phyloP scores from a whole-genome alignment of 2,113 vertebrate species.

The Pyrgilauda ruficollis region DNA sequence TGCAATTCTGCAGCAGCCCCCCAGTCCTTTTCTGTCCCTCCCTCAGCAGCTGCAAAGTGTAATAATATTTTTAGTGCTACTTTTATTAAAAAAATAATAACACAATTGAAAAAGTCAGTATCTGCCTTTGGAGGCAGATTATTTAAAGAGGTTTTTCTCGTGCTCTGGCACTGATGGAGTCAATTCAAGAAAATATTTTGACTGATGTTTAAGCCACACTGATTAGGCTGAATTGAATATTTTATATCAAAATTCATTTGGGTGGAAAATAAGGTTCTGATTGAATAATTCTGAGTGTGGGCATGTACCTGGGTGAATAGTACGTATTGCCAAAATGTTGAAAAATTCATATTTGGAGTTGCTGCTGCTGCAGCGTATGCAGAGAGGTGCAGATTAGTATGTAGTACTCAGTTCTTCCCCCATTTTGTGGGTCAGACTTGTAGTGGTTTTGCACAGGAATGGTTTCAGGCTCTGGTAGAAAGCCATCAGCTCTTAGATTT shows the following conservation, averaged over 20 bases:
- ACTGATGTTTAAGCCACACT: not conserved
- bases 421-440: not conserved
- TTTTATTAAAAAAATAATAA: not conserved
- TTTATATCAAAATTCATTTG: slow-evolving; percentile 1
- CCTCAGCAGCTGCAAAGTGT: not conserved
- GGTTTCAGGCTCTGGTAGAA: not conserved
- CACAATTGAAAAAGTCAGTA: slow-evolving; percentile 5
- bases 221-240: not conserved
- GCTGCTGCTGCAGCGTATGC: not conserved
- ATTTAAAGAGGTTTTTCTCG: not conserved
- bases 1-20: not conserved
- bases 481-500: not conserved
- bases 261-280: slow-evolving; percentile 14
- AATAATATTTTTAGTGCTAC: not conserved
- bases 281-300: not conserved
- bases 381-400: not conserved
- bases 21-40: not conserved
- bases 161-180: not conserved
- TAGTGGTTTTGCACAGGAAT: not conserved
- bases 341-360: not conserved
- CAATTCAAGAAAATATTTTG: not conserved
- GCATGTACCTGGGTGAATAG: not conserved
- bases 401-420: not conserved
- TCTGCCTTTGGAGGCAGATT: not conserved
- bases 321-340: not conserved